A percentile compares a stretch with the other conserved stretches of the same genome.
Conservation (phyloP, 2,113 vertebrate species). For the Notothenia coriiceps region DNA sequence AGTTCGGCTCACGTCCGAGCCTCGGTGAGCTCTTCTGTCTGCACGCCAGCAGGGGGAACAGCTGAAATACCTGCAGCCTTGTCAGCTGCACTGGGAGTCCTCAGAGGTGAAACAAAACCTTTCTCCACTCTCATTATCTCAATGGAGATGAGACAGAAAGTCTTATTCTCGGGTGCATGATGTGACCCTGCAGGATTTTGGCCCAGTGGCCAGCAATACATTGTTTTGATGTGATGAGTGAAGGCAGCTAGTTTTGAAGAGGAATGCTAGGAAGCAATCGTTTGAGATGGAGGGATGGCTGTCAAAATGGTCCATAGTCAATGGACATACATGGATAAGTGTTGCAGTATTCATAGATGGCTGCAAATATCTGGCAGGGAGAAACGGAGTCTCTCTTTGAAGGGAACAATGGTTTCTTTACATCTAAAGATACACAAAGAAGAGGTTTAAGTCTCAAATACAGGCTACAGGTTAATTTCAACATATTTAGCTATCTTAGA, state of each 20-base stretch:
- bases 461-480: background rate
- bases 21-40: conserved; percentile 79
- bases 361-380: conserved; percentile 10
- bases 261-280: conserved; percentile 61
- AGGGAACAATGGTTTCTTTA: background rate
- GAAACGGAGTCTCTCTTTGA: background rate
- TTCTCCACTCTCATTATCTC: conserved; percentile 75
- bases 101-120: conserved; percentile 82
- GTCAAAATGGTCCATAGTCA: conserved; percentile 17
- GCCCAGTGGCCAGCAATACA: conserved; percentile 45
- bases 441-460: background rate
- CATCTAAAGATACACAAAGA: background rate
- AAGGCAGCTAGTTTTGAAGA: conserved; percentile 66
- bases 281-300: conserved; percentile 38
- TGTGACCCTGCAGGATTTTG: conserved; percentile 73
- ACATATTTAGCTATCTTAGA: background rate
- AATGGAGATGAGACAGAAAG: conserved; percentile 60
- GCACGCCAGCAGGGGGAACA: conserved; percentile 74
- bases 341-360: conserved; percentile 50
- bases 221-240: conserved; percentile 67
- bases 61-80: conserved; percentile 84
- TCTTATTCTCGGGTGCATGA: conserved; percentile 53
- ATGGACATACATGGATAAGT: conserved; percentile 4
- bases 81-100: conserved; percentile 73
- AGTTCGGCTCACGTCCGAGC: conserved; percentile 61